phyloP scores from a whole-genome alignment of 2,797 vertebrate genomes.

The Tragopan temminckii region DNA sequence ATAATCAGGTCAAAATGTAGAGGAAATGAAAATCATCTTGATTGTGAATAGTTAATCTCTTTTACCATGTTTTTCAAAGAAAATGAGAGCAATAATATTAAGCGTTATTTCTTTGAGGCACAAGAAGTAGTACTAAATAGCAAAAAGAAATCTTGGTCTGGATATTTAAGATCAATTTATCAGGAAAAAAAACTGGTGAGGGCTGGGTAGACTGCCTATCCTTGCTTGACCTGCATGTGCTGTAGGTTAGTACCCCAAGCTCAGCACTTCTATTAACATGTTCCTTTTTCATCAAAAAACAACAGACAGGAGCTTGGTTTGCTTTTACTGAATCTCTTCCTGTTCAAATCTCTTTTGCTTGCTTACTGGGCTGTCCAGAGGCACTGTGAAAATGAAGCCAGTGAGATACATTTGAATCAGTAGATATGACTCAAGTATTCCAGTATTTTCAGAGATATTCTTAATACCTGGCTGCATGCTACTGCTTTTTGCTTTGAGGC shows the following conservation, averaged over 20 bases:
- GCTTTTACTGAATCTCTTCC: not conserved
- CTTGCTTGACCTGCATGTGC: not conserved
- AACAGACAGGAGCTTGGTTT: not conserved
- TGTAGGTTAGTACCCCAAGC: not conserved
- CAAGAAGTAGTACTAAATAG: not conserved
- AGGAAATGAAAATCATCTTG: not conserved
- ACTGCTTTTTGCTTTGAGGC: not conserved
- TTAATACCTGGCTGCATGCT: not conserved
- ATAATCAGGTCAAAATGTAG: not conserved
- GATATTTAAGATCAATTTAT: not conserved
- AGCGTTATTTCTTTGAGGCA: not conserved
- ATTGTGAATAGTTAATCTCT: not conserved
- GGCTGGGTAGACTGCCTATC: not conserved
- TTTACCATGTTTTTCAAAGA: not conserved
- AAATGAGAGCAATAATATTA: not conserved
- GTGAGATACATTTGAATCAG: not conserved
- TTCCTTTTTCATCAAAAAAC: not conserved
- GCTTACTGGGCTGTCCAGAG: not conserved
- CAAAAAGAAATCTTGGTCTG: not conserved
- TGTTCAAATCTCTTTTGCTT: not conserved
- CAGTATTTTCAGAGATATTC: not conserved
- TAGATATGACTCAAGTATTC: rapidly evolving
- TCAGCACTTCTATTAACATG: rapidly evolving
- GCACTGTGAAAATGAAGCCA: not conserved
- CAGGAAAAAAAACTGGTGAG: not conserved